Percentiles rank a stretch among this genome's conserved stretches.
These are phyloP conservation scores for Crotophaga sulcirostris DNA, from an alignment of 2,113 vertebrate species.

Conservation along the genomic window DNA sequence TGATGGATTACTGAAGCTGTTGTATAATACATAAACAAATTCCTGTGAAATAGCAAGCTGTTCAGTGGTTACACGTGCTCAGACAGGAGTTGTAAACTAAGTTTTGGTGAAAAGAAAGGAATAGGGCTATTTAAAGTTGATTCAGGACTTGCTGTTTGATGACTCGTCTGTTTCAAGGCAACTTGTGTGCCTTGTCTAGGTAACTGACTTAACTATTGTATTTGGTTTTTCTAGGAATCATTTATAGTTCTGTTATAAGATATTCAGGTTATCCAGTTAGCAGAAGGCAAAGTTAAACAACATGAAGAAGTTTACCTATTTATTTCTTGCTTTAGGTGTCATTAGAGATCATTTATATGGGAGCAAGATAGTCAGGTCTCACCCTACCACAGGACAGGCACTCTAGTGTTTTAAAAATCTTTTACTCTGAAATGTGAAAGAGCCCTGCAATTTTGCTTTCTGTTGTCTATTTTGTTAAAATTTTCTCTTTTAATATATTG, in stretches of 20 bases:
- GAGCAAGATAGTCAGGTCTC: neutral
- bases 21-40: neutral
- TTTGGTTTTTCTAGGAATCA: neutral
- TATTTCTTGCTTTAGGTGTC: neutral
- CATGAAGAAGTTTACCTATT: neutral
- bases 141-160: neutral
- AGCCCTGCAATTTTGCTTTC: neutral
- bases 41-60: neutral
- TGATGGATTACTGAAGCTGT: neutral
- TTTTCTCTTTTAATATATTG: neutral
- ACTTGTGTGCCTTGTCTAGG: neutral
- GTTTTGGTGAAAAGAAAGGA: neutral
- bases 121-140: neutral
- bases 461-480: neutral
- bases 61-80: rapidly evolving
- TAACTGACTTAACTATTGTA: neutral
- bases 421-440: neutral
- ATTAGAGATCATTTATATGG: neutral
- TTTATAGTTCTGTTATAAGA: neutral
- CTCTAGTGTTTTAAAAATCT: neutral
- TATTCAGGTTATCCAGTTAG: neutral
- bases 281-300: neutral
- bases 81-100: neutral
- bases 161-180: neutral
- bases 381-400: neutral